Evolutionary conservation across 2,888 invertebrate genomes (phyloP).

Genomic region (Minunthozetes semirufus): DNA sequence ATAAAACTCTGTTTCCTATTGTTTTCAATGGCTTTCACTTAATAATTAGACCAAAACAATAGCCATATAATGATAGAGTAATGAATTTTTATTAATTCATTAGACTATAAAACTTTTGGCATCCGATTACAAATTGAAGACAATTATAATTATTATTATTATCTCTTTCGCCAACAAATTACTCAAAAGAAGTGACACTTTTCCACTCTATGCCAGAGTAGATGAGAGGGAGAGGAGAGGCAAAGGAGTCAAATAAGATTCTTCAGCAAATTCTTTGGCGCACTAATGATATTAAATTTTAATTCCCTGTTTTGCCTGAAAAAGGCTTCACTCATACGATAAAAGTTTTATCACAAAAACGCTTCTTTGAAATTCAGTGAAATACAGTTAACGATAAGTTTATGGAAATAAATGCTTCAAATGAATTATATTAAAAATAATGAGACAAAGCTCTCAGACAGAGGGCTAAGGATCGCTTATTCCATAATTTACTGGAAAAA

Average conservation of each 20-base stretch:
- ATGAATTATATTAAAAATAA: constrained; percentile 8
- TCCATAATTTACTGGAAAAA: too few species aligned
- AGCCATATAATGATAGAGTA: constrained; percentile 1
- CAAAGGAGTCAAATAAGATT: neutral
- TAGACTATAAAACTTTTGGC: neutral
- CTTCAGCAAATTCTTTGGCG: too few species aligned
- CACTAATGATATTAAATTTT: too few species aligned
- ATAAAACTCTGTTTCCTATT: neutral
- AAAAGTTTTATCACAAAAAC: neutral
- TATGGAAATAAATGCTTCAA: neutral
- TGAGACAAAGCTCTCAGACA: neutral
- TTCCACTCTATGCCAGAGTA: too few species aligned
- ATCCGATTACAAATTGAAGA: neutral
- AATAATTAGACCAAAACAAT: neutral
- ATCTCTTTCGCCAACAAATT: neutral
- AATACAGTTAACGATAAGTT: constrained; percentile 1
- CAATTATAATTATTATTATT: neutral
- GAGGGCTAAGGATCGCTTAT: neutral
- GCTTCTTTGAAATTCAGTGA: neutral
- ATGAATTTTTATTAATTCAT: neutral
- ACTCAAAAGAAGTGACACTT: neutral
- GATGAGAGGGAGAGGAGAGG: neutral
- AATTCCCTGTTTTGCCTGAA: too few species aligned
- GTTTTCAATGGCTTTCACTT: neutral
- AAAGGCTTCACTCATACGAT: too few species aligned